These are phyloP conservation scores for Cyrtonyx montezumae DNA, from an alignment of 2,113 vertebrate species.

Conservation along the genomic window DNA sequence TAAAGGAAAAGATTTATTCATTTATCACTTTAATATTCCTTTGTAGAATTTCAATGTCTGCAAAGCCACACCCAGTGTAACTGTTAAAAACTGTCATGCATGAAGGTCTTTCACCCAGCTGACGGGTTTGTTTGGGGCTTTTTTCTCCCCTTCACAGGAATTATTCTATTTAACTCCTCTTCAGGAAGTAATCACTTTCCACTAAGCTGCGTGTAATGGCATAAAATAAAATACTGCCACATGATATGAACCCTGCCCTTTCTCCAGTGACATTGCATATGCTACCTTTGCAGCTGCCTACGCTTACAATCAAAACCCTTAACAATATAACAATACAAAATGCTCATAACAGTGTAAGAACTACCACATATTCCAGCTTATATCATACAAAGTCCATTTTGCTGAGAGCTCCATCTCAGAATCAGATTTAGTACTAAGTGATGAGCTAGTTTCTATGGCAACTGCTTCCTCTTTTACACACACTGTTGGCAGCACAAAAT, in stretches of 20 bases:
- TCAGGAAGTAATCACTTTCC: background rate
- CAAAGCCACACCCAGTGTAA: constrained; percentile 5
- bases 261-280: background rate
- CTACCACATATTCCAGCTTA: background rate
- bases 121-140: background rate
- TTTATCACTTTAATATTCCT: background rate
- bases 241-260: background rate
- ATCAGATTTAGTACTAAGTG: constrained; percentile 40
- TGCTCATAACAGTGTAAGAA: background rate
- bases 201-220: background rate
- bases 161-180: background rate
- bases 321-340: background rate
- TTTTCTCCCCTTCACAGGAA: background rate
- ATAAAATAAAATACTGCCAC: background rate
- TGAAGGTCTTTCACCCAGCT: background rate
- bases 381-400: constrained; percentile 45
- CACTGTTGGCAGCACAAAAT: constrained; percentile 41
- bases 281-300: background rate
- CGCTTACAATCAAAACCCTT: background rate
- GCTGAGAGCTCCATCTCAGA: constrained; percentile 68
- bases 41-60: background rate
- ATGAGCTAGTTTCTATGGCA: constrained; percentile 80
- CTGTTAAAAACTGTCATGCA: background rate
- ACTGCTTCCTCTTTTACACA: constrained; percentile 69
- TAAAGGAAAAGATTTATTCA: background rate